phyloP scores from a whole-genome alignment of 2,888 invertebrate genomes.

The Peribatodes rhomboidaria region DNA sequence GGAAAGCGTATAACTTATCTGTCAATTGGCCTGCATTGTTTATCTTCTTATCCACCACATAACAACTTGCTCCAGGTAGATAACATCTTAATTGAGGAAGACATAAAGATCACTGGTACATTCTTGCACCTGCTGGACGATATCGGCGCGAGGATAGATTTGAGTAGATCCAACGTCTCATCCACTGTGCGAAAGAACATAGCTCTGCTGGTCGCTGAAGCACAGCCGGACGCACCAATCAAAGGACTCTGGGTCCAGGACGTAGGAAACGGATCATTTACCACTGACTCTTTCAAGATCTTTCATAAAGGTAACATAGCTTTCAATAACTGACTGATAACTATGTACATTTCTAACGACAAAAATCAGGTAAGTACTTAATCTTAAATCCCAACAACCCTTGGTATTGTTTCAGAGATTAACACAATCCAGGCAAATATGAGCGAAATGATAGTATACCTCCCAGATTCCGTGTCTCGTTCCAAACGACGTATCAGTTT shows the following conservation, averaged over 20 bases:
- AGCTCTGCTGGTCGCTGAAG: conserved; percentile 72
- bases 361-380: too few species aligned
- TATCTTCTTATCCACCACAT: not conserved
- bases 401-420: conserved; percentile 63
- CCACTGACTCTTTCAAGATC: conserved; percentile 65
- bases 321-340: not conserved
- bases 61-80: conserved; percentile 66
- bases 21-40: too few species aligned
- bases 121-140: conserved; percentile 70
- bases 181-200: conserved; percentile 67
- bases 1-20: too few species aligned
- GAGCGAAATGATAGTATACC: conserved; percentile 73
- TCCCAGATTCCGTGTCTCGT: conserved; percentile 68
- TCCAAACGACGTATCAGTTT: conserved; percentile 75
- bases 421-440: conserved; percentile 58
- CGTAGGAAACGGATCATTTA: conserved; percentile 59
- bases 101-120: conserved; percentile 65
- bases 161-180: conserved; percentile 60
- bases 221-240: conserved; percentile 63
- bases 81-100: conserved; percentile 57
- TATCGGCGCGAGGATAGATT: conserved; percentile 63
- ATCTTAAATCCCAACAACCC: not conserved
- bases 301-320: conserved; percentile 59
- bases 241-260: conserved; percentile 68
- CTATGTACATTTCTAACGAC: not conserved